Conservation (phyloP, 2,888 invertebrate species). For the Drosophila nigritarsus region DNA sequence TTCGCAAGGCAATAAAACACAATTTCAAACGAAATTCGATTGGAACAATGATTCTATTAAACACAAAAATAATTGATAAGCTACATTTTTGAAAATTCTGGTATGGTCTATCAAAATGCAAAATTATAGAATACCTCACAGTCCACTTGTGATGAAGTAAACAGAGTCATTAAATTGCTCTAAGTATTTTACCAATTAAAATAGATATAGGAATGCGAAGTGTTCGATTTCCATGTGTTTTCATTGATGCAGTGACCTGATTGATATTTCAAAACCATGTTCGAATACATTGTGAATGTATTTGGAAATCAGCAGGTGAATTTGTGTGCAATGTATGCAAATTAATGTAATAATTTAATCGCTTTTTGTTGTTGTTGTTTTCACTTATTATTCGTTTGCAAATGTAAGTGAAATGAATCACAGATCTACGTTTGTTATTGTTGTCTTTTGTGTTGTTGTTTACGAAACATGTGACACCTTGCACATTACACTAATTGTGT, state of each 20-base stretch:
- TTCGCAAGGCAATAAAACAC: neutral
- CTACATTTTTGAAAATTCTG: neutral
- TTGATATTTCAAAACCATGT: slow-evolving; percentile 30
- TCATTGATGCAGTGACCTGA: neutral
- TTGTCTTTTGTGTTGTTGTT: slow-evolving; percentile 24
- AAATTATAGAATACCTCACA: neutral
- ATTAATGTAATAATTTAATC: slow-evolving; percentile 33
- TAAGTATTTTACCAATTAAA: neutral
- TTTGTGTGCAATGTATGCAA: slow-evolving; percentile 35
- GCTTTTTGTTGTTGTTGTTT: neutral
- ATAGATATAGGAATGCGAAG: slow-evolving; percentile 15
- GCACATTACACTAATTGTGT: slow-evolving; percentile 68
- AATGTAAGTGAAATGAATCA: slow-evolving; percentile 39
- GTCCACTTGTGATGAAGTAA: neutral
- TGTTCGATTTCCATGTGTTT: slow-evolving; percentile 14
- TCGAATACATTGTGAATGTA: slow-evolving; percentile 14
- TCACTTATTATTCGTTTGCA: slow-evolving; percentile 19
- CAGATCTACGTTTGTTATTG: neutral
- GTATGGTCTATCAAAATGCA: neutral
- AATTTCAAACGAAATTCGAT: neutral
- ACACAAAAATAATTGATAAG: neutral
- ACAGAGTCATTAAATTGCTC: neutral
- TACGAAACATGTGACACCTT: slow-evolving; percentile 68
- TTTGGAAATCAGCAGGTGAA: slow-evolving; percentile 18
- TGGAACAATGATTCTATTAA: neutral